Evolutionary conservation across 2,888 invertebrate species (phyloP), one percentile per base, ranked within the genome.

Genomic region (Pyrrhosoma nymphula): DNA sequence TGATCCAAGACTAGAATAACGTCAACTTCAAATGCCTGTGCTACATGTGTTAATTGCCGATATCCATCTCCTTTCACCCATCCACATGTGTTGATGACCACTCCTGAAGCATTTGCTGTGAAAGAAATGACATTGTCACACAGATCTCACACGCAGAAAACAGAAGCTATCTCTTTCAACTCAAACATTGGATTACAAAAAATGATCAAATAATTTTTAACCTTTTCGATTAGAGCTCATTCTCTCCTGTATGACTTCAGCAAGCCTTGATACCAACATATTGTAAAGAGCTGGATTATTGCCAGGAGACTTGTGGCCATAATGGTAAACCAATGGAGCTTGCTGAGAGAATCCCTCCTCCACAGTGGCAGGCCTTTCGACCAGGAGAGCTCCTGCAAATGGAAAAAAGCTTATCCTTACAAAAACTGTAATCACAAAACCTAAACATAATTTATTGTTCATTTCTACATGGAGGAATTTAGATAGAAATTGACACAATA

Each of bases 11-110:
- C 99, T 96, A 99, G 97, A 96, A 99, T 99, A 0, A 99, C 98
- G 96, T 99, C 99, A 3, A 99, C 99, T 97, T 99, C 99, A 97
- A 99, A 99, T 0, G 99, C 98, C 96, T 99, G 98, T 0, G 99
- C 99, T 0, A 99, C 98, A 96, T 99, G 98, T 6, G 99, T 98
- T 23, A 99, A 97, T 95, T 98, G 98, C 96, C 98, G 98, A 97
- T 99, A 99, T 0, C 99, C 99, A 0, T 98, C 98, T 0, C 98
- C 98, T 97, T 99, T 99, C 2, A 99, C 98, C 99, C 99, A 99
- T 0, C 99, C 99, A 96, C 99, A 99, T 0, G 99, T 99, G 97
- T 99, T 99, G 96, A 99, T 99, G 69, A 99, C 98, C 6, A 99
- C 98, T 0, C 99, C 99, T 4, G 99, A 99, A 69, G 98, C 97